phyloP scores from a whole-genome alignment of 2,113 vertebrate genomes.

The Hypocryptadius cinnamomeus region DNA sequence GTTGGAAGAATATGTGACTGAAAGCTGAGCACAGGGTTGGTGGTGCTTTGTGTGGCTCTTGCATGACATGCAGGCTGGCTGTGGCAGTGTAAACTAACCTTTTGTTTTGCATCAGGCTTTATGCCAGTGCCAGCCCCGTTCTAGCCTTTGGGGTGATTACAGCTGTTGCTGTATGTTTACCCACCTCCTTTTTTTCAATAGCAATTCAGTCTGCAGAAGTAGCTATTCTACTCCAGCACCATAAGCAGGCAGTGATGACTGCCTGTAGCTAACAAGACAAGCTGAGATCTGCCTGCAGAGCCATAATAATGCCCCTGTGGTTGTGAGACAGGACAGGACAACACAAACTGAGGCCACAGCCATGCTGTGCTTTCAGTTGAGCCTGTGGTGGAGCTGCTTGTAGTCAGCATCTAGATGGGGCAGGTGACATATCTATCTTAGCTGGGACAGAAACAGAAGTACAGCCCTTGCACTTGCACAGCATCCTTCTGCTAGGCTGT shows the following conservation, averaged over 20 bases:
- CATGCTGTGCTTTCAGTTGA: background rate
- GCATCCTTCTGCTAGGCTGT: background rate
- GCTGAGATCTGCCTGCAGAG: background rate
- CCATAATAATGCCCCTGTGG: background rate
- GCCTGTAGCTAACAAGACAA: background rate
- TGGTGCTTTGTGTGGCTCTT: background rate
- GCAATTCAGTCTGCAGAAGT: background rate
- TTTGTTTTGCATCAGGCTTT: background rate
- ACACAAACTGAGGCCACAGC: background rate
- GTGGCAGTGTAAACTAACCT: background rate
- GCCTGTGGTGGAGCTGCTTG: background rate
- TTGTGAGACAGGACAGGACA: background rate
- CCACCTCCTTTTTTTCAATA: rapidly evolving
- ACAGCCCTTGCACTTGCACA: background rate
- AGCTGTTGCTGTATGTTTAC: background rate
- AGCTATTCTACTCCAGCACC: background rate
- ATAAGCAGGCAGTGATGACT: background rate
- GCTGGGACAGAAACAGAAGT: background rate
- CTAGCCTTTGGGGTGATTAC: background rate
- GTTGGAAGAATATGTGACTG: background rate
- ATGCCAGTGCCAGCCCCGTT: background rate
- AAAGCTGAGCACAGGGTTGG: rapidly evolving
- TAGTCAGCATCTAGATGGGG: background rate
- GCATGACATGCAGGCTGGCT: background rate
- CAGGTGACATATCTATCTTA: background rate